phyloP scores from a whole-genome alignment of 2,888 invertebrate species.

The Athalia rosae region DNA sequence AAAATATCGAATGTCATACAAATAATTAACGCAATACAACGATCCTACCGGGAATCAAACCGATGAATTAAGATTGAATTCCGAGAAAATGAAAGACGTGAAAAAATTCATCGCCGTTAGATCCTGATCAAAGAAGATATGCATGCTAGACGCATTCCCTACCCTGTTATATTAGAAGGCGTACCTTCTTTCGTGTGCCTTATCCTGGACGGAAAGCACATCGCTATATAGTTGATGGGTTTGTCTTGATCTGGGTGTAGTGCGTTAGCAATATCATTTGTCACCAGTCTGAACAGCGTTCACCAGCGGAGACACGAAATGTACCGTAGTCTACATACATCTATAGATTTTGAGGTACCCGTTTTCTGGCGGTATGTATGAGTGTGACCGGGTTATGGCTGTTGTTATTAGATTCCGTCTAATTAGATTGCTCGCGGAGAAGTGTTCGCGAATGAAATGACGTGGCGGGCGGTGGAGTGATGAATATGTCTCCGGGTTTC shows the following conservation, averaged over 20 bases:
- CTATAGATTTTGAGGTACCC: background rate
- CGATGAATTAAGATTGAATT: conserved; percentile 1
- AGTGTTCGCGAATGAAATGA: background rate
- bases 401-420: conserved; percentile 29
- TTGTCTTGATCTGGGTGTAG: conserved; percentile 5
- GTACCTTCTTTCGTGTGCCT: background rate
- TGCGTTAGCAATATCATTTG: conserved; percentile 16
- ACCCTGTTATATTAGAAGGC: too few relatives aligned
- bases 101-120: background rate
- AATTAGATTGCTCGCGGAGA: conserved; percentile 32
- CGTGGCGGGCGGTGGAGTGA: conserved; percentile 23
- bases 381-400: too few relatives aligned
- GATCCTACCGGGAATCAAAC: conserved; percentile 5
- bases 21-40: background rate
- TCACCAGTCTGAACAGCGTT: conserved; percentile 20
- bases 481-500: conserved; percentile 24
- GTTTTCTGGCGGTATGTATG: conserved; percentile 8
- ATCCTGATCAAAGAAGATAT: too few relatives aligned
- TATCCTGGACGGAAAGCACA: background rate
- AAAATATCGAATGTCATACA: conserved; percentile 2
- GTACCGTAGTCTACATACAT: background rate
- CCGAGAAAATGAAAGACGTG: background rate
- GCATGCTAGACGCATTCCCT: too few relatives aligned
- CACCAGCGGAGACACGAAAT: conserved; percentile 3
- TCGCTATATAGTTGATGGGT: background rate